Percentiles rank a stretch among this genome's conserved stretches.
These are phyloP conservation scores for Anastrepha obliqua DNA, from an alignment of 1,140 invertebrate genomes.

Conservation along the genomic window DNA sequence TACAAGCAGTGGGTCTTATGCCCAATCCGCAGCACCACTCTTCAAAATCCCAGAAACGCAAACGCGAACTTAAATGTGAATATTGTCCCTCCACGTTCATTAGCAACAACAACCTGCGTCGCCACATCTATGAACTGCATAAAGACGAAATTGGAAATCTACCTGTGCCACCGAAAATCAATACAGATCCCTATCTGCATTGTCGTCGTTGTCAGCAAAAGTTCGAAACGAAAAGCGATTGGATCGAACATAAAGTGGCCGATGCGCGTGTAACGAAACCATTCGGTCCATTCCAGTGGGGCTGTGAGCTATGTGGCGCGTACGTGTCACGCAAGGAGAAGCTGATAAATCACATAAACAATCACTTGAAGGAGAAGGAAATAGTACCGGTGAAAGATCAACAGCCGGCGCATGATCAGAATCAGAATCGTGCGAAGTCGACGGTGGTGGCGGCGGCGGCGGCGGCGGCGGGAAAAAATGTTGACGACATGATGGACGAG, in stretches of 20 bases:
- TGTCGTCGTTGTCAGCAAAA: constrained; percentile 67
- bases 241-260: constrained; percentile 72
- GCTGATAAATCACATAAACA: constrained; percentile 72
- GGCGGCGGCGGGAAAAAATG: neutral
- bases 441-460: neutral
- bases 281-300: constrained; percentile 72
- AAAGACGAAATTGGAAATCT: constrained; percentile 71
- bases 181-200: constrained; percentile 63
- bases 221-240: constrained; percentile 68
- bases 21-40: constrained; percentile 58
- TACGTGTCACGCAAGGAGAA: constrained; percentile 73
- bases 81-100: constrained; percentile 73
- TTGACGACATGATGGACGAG: neutral
- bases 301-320: constrained; percentile 72
- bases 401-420: constrained; percentile 47
- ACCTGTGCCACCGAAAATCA: constrained; percentile 66
- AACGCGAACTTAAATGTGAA: constrained; percentile 71
- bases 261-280: constrained; percentile 70
- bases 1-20: constrained; percentile 73
- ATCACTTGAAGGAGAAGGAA: constrained; percentile 69
- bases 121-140: constrained; percentile 72
- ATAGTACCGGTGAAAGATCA: constrained; percentile 65
- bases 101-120: constrained; percentile 72
- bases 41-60: constrained; percentile 68
- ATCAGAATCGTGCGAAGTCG: constrained; percentile 9